Conservation (phyloP, 2,888 invertebrate genomes). For the Zhuqinia jingwanae region DNA sequence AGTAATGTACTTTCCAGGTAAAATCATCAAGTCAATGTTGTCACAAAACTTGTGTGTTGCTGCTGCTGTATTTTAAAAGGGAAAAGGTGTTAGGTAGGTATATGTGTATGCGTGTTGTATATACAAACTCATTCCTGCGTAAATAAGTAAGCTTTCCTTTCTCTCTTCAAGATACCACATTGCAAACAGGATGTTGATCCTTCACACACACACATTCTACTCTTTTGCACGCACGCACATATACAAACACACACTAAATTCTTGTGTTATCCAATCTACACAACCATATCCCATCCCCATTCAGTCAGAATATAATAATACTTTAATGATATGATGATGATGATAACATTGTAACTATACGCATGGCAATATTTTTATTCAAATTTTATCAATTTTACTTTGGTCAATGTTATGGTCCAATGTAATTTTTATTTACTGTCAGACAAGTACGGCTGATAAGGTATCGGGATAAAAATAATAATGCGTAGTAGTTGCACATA, state of each 20-base stretch:
- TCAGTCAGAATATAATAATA: too few species aligned
- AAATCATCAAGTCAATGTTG: background rate
- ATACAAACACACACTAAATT: too few species aligned
- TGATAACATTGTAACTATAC: conserved; percentile 15
- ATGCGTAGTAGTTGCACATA: too few species aligned
- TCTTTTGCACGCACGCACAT: background rate
- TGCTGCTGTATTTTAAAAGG: too few species aligned
- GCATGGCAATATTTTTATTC: background rate
- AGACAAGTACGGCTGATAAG: too few species aligned
- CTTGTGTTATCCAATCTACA: too few species aligned
- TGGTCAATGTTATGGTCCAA: conserved; percentile 1
- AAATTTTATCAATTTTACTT: background rate
- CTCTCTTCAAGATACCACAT: background rate
- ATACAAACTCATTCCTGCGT: conserved; percentile 17
- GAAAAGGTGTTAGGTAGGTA: too few species aligned
- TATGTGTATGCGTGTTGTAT: too few species aligned
- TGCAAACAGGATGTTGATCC: conserved; percentile 13
- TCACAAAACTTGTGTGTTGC: conserved; percentile 17
- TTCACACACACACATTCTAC: conserved; percentile 9
- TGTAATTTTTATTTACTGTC: too few species aligned
- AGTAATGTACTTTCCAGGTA: conserved; percentile 44
- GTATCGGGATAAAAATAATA: too few species aligned
- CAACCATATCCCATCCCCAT: too few species aligned
- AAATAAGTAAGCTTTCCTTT: conserved; percentile 1
- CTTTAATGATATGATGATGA: background rate